Evolutionary conservation across 2,113 vertebrate species (phyloP).

Genomic region (Corythaixoides concolor): DNA sequence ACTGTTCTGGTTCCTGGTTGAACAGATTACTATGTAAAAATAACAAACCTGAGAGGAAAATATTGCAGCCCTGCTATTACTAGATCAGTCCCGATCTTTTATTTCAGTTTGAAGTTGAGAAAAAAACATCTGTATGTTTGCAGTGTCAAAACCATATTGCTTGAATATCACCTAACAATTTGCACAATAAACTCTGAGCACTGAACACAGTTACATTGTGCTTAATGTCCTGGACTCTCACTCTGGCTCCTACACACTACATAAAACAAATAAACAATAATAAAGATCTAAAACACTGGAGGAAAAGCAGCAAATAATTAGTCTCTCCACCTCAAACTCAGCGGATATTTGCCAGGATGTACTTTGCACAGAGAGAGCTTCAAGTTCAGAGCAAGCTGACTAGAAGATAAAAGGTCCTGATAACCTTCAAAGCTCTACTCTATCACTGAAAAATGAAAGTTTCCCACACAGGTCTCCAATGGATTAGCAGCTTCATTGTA

Average conservation of each 20-base stretch:
- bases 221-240: background rate
- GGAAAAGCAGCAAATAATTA: background rate
- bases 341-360: background rate
- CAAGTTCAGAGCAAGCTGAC: background rate
- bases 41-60: background rate
- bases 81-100: background rate
- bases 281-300: background rate
- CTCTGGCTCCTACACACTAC: background rate
- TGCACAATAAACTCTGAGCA: background rate
- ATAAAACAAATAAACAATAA: background rate
- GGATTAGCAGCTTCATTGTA: constrained; percentile 6
- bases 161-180: background rate
- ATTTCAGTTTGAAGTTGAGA: background rate
- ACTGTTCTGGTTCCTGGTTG: background rate
- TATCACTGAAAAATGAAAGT: background rate
- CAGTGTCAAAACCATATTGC: background rate
- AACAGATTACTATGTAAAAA: background rate
- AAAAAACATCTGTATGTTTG: background rate
- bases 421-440: constrained; percentile 19
- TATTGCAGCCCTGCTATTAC: background rate
- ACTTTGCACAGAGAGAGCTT: background rate
- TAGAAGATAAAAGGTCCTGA: background rate
- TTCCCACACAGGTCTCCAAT: background rate
- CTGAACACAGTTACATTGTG: fast-evolving
- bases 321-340: background rate